Conservation (phyloP, 2,113 vertebrate species). For the Brachirus orientalis region DNA sequence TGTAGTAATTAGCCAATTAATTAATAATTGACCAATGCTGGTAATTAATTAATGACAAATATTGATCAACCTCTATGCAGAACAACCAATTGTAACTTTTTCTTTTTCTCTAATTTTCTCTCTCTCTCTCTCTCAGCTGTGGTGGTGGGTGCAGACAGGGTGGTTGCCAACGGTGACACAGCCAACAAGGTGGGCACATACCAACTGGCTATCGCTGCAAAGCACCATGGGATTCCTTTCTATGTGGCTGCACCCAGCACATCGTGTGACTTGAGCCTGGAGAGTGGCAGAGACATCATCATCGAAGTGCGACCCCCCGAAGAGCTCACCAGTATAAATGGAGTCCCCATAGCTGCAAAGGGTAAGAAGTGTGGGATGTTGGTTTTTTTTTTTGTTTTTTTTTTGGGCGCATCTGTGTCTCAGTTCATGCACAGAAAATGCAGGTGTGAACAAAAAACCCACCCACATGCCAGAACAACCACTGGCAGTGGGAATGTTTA, state of each 20-base stretch:
- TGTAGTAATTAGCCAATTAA: too few relatives aligned
- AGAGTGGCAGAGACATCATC: constrained; percentile 83
- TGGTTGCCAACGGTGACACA: constrained; percentile 90
- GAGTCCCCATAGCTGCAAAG: constrained; percentile 85
- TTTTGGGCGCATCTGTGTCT: too few relatives aligned
- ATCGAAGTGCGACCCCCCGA: constrained; percentile 88
- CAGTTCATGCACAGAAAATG: background rate
- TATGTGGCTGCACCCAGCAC: constrained; percentile 92
- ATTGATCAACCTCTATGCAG: too few relatives aligned
- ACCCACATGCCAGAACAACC: too few relatives aligned
- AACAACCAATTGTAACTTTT: too few relatives aligned
- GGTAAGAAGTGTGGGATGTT: constrained; percentile 66
- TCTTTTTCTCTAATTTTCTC: background rate
- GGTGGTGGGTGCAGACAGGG: constrained; percentile 89
- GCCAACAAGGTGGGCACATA: constrained; percentile 95
- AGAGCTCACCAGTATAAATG: constrained; percentile 88
- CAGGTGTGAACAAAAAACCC: too few relatives aligned
- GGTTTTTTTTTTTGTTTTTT: too few relatives aligned
- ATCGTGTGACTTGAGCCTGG: constrained; percentile 87
- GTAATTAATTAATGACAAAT: too few relatives aligned
- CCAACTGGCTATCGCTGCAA: constrained; percentile 88
- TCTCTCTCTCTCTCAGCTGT: constrained; percentile 79
- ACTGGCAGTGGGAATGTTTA: too few relatives aligned
- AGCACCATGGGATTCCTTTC: constrained; percentile 88
- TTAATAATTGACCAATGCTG: too few relatives aligned